A percentile compares a stretch with the other conserved stretches of the same genome.
These are phyloP conservation scores for Pseudomyrmex gracilis DNA, from an alignment of 1,140 invertebrate species.

Conservation along the genomic window DNA sequence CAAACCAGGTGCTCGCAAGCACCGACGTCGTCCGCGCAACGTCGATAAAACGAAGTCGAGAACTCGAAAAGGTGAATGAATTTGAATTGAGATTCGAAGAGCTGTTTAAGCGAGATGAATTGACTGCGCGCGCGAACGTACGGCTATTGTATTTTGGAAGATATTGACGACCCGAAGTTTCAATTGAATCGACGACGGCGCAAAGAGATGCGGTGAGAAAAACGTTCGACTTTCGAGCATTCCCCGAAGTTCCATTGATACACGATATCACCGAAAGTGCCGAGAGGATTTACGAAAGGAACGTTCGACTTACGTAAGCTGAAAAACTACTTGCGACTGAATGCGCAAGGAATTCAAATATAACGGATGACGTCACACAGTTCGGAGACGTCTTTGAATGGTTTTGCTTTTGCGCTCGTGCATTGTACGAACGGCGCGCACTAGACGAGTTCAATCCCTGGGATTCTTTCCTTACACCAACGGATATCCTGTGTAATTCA, in stretches of 20 bases:
- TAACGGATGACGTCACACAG: too few species aligned
- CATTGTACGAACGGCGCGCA: background rate
- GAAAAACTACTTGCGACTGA: too few species aligned
- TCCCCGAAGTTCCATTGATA: too few species aligned
- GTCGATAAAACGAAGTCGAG: background rate
- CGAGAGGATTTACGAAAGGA: too few species aligned
- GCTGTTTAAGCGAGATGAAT: slow-evolving; percentile 13
- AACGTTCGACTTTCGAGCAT: too few species aligned
- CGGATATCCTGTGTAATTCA: slow-evolving; percentile 29
- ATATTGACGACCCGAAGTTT: background rate
- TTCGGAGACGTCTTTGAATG: too few species aligned
- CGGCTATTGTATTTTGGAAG: background rate
- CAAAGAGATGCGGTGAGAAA: too few species aligned
- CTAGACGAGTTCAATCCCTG: background rate
- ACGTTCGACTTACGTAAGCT: too few species aligned
- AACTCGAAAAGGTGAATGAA: background rate
- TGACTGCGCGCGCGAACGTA: background rate
- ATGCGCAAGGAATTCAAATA: too few species aligned
- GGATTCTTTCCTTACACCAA: background rate
- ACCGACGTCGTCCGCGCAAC: background rate
- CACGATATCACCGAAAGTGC: too few species aligned
- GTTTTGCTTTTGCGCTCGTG: background rate
- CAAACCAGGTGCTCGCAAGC: slow-evolving; percentile 38
- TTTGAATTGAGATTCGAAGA: background rate
- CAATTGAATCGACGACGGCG: background rate